A percentile compares a stretch with the other conserved stretches of the same genome.
phyloP scores from a whole-genome alignment of 2,113 vertebrate genomes.

The Calcarius ornatus region DNA sequence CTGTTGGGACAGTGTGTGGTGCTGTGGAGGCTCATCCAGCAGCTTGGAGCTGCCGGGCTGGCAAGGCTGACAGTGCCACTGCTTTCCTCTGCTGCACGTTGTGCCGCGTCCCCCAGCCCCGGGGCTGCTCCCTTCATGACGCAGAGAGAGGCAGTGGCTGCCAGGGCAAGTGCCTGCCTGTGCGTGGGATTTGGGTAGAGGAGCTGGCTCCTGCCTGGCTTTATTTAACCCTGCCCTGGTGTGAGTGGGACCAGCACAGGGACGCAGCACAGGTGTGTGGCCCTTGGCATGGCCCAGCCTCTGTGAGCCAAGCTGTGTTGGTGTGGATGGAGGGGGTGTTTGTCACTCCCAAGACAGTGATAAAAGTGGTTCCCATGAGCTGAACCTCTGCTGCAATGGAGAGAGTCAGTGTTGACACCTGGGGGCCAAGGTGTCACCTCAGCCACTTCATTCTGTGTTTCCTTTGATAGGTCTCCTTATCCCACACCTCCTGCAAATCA shows the following conservation, averaged over 20 bases:
- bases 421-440: background rate
- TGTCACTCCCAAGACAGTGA: background rate
- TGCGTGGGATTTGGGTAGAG: background rate
- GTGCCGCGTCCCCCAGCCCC: rapidly evolving
- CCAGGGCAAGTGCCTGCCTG: background rate
- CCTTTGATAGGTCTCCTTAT: constrained; percentile 77
- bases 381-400: background rate
- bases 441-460: background rate
- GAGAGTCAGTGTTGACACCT: background rate
- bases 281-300: background rate
- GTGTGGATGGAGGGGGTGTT: background rate
- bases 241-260: background rate
- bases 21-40: background rate
- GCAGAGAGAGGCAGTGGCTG: rapidly evolving
- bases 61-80: background rate
- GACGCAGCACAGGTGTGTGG: background rate
- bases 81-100: rapidly evolving
- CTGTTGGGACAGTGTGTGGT: rapidly evolving
- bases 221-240: background rate
- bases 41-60: background rate
- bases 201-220: background rate
- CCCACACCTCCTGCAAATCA: constrained; percentile 87
- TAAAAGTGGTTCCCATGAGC: background rate
- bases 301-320: background rate
- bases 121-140: background rate